A percentile compares a stretch with the other conserved stretches of the same genome.
Conservation (phyloP, 2,797 vertebrate species). For the Hypotaenidia philippensis region DNA sequence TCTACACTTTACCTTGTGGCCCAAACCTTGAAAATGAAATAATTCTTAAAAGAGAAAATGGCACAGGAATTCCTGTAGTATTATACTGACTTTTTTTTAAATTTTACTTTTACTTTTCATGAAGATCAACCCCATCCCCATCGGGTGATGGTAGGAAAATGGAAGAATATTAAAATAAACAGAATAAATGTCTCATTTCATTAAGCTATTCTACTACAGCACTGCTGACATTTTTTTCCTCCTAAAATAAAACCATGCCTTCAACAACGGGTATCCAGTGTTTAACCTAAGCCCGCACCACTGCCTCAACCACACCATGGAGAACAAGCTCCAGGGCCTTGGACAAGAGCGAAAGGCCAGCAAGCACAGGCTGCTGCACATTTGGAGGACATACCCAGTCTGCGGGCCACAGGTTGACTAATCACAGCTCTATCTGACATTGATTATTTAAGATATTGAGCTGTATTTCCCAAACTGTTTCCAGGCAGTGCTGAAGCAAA, state of each 20-base stretch:
- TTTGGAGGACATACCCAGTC: neutral
- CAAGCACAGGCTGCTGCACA: accelerated
- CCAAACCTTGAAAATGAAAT: neutral
- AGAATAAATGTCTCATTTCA: neutral
- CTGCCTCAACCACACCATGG: accelerated
- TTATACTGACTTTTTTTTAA: no score
- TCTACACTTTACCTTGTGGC: neutral
- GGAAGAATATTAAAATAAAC: neutral
- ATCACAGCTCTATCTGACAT: neutral
- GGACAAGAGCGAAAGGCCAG: neutral
- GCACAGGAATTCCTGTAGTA: neutral
- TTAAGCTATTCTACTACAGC: neutral
- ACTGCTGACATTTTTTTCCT: neutral
- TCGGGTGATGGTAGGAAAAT: neutral
- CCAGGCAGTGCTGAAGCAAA: neutral
- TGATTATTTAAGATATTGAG: neutral
- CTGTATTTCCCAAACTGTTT: neutral
- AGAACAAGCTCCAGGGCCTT: neutral
- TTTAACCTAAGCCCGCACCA: neutral
- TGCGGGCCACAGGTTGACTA: neutral
- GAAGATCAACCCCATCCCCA: neutral
- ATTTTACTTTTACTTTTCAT: neutral
- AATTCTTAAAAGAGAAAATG: neutral
- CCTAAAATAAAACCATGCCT: neutral
- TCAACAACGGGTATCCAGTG: neutral